Conservation (phyloP, 2,113 vertebrate genomes). For the Ramphastos sulfuratus region DNA sequence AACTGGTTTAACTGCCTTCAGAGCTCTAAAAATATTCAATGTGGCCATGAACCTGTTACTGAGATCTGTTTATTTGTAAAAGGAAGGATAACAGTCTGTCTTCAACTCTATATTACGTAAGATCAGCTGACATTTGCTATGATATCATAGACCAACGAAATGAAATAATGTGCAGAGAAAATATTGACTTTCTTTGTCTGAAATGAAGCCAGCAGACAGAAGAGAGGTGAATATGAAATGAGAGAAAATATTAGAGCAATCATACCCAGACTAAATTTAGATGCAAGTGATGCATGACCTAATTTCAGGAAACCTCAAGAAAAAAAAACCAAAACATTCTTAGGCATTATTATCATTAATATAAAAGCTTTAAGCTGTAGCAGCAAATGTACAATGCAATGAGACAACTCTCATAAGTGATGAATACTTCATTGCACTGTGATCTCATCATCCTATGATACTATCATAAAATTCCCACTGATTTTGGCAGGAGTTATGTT, state of each 20-base stretch:
- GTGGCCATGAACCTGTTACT: neutral
- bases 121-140: slow-evolving; percentile 52
- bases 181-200: slow-evolving; percentile 59
- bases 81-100: slow-evolving; percentile 41
- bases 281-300: neutral
- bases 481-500: neutral
- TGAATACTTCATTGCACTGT: neutral
- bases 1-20: slow-evolving; percentile 12
- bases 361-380: neutral
- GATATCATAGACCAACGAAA: slow-evolving; percentile 54
- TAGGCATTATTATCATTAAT: neutral
- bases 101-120: slow-evolving; percentile 13
- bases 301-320: neutral
- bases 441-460: neutral
- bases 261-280: slow-evolving; percentile 38
- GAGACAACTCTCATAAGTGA: neutral
- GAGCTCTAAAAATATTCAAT: slow-evolving; percentile 34
- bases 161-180: slow-evolving; percentile 49
- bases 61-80: slow-evolving; percentile 48
- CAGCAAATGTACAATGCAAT: neutral
- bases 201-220: slow-evolving; percentile 58
- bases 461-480: neutral
- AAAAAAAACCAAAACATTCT: neutral
- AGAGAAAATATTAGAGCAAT: slow-evolving; percentile 25
- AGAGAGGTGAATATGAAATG: slow-evolving; percentile 42